A percentile compares a stretch with the other conserved stretches of the same genome.
Evolutionary conservation across 1,140 invertebrate species (phyloP).

Genomic region (Cyphomyrmex costatus): DNA sequence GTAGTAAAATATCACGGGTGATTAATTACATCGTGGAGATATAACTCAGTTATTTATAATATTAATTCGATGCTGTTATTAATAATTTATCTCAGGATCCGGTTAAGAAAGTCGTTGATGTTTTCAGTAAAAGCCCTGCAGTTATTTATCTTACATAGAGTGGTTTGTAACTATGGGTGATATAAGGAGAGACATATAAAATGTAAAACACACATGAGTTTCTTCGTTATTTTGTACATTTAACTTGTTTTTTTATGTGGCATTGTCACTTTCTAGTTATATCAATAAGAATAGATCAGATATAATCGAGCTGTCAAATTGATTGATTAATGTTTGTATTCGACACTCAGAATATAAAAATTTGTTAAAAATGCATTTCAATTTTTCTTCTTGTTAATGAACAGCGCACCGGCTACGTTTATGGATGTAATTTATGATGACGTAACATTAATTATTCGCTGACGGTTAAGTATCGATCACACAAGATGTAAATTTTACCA

Average conservation of each 20-base stretch:
- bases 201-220: not conserved
- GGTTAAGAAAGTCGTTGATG: not conserved
- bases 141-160: not conserved
- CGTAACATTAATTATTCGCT: conserved; percentile 32
- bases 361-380: not conserved
- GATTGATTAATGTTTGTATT: conserved; percentile 18
- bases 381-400: not conserved
- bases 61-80: not conserved
- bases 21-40: conserved; percentile 4
- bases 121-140: conserved; percentile 6
- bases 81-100: not conserved
- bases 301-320: conserved; percentile 8
- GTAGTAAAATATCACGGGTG: not conserved
- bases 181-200: not conserved
- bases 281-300: not conserved
- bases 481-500: conserved; percentile 2
- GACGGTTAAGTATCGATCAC: not conserved
- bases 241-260: not conserved
- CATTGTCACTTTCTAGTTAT: not conserved
- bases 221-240: not conserved
- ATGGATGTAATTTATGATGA: conserved; percentile 30
- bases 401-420: not conserved
- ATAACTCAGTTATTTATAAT: not conserved
- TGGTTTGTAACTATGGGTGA: conserved; percentile 1
- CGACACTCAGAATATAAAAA: not conserved